phyloP scores from a whole-genome alignment of 2,797 vertebrate species.

The Dicrostonyx torquatus region DNA sequence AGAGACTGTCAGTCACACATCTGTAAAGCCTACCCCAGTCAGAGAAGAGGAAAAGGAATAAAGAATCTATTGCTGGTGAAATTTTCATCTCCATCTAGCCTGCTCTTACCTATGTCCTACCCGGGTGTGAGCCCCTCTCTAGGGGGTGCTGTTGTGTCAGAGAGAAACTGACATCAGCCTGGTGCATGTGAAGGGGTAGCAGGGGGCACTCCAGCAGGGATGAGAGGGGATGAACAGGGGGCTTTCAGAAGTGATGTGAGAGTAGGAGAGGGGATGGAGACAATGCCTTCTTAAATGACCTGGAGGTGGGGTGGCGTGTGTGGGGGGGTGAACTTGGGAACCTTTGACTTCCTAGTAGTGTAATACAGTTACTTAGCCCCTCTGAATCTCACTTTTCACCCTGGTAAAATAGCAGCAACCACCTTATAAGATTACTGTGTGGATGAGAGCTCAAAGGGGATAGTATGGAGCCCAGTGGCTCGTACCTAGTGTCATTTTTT shows the following conservation, averaged over 20 bases:
- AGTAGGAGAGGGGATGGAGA: not conserved
- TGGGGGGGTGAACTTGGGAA: not conserved
- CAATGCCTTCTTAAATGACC: not conserved
- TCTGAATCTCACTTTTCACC: not conserved
- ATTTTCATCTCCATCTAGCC: not conserved
- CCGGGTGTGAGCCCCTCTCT: not conserved
- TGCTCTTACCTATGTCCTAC: not conserved
- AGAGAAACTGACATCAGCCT: not conserved
- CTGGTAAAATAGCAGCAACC: not conserved
- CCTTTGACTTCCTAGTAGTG: not conserved
- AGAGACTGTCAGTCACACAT: not conserved
- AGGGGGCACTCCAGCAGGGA: not conserved
- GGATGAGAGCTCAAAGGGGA: not conserved
- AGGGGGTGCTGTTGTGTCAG: not conserved
- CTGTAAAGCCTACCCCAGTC: not conserved
- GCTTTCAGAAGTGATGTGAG: not conserved
- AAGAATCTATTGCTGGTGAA: not conserved
- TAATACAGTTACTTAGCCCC: not conserved
- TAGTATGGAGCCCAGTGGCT: not conserved
- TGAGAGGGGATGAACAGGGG: not conserved
- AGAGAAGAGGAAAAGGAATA: not conserved
- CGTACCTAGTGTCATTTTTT: not conserved
- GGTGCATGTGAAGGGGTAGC: not conserved
- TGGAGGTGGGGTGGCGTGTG: not conserved
- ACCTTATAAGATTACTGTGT: not conserved